Evolutionary conservation across 2,113 vertebrate genomes (phyloP).

Genomic region (Rhodinocichla rosea): DNA sequence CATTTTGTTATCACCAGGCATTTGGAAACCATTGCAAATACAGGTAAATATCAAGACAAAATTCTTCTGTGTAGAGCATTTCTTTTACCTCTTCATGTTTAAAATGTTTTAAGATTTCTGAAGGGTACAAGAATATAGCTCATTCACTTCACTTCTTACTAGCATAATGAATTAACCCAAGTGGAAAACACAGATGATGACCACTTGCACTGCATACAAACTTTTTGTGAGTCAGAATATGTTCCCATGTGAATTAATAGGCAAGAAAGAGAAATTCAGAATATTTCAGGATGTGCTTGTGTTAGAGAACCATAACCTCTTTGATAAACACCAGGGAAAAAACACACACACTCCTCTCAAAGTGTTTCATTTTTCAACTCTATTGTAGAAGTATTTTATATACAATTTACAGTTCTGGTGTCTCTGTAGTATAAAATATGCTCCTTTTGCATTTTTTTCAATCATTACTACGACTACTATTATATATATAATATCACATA

Average conservation of each 20-base stretch:
- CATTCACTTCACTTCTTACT: not conserved
- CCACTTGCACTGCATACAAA: not conserved
- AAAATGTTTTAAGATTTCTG: not conserved
- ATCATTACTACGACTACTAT: not conserved
- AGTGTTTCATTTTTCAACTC: not conserved
- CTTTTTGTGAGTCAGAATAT: not conserved
- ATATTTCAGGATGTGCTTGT: not conserved
- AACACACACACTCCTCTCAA: not conserved
- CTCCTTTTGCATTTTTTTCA: not conserved
- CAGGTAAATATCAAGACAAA: not conserved
- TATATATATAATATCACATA: not conserved
- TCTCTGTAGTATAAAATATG: not conserved
- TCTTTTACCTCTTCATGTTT: not conserved
- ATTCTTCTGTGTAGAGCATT: not conserved
- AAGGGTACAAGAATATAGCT: not conserved
- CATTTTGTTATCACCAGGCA: not conserved
- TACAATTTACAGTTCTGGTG: not conserved
- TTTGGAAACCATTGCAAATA: not conserved
- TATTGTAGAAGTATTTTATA: not conserved
- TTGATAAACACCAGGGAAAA: not conserved
- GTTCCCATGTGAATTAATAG: not conserved
- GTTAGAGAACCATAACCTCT: not conserved
- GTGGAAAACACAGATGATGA: not conserved
- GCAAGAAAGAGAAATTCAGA: not conserved
- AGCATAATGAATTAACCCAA: not conserved